Evolutionary conservation across 2,113 vertebrate species (phyloP), one percentile per base, ranked within the genome.

Genomic region (Psophia crepitans): DNA sequence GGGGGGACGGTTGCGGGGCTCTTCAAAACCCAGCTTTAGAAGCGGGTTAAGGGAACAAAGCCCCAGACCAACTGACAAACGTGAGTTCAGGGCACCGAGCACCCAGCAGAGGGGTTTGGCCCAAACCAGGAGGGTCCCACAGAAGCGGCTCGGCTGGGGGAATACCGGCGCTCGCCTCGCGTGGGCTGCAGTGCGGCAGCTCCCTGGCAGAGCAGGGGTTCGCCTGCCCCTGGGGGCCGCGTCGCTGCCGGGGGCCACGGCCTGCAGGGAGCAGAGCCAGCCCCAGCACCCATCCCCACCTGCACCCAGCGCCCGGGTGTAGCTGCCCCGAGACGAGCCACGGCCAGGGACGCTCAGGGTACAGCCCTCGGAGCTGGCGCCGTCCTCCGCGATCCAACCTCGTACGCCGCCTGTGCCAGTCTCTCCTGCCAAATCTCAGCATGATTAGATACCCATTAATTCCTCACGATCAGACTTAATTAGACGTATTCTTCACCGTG

Each of bases 391-490:
- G 28, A 39, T 28, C 30, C 68, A 7, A 41, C 26, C 60, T 9
- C 24, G 41, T 33, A n/a, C 66, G 6, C 61, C 1, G 78, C 91
- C 75, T 26, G 23, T 15, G 35, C 80, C 65, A 21, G 12, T 15
- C 75, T 32, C 94, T 33, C 21, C 53, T 12, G 87, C 95, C 77
- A 1, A 7, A 60, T 23, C 53, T 12, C 87, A 48, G 88, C 87
- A 6, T 33, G 90, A 93, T 96, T 79, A 93, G 93, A 93, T 97
- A 91, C 92, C 77, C 74, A 44, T 91, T 73, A 75, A 90, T 97
- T 77, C 87, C 92, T 97, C 90, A 27, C 11, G 3, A 94, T 96
- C 89, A 85, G 16, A 2, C 70, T 58, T 11, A 79, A 83, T 92
- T 39, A 89, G 66, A 19, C 21, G 17, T 14, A 10, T 21, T 28